Evolutionary conservation across 2,797 vertebrate species (phyloP).

Genomic region (Odontamblyopus lacepedii): DNA sequence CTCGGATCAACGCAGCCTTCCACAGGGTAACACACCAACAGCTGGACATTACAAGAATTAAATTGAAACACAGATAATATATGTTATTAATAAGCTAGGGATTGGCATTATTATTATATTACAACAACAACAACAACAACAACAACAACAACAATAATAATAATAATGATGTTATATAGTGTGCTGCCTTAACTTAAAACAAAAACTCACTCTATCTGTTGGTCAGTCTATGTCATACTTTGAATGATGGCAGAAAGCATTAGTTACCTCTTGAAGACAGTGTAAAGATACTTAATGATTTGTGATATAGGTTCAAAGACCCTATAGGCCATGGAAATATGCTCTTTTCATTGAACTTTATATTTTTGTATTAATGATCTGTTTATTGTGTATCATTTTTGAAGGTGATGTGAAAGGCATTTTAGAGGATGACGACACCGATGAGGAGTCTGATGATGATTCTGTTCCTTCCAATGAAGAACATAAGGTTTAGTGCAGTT

Average conservation of each 20-base stretch:
- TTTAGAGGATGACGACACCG: constrained; percentile 77
- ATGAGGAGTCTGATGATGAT: constrained; percentile 84
- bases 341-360: background rate
- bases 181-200: too few relatives aligned
- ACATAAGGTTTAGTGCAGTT: constrained; percentile 83
- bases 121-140: too few relatives aligned
- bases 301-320: too few relatives aligned
- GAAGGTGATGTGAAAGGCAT: constrained; percentile 78
- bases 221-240: background rate
- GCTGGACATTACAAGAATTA: background rate
- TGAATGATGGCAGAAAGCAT: background rate
- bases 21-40: constrained; percentile 60
- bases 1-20: constrained; percentile 83
- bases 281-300: background rate
- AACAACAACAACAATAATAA: too few relatives aligned
- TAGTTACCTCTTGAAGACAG: background rate
- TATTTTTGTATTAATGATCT: background rate
- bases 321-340: too few relatives aligned
- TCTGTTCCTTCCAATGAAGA: constrained; percentile 86
- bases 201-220: too few relatives aligned
- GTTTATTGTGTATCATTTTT: constrained; percentile 24
- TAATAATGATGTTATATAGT: too few relatives aligned
- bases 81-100: background rate
- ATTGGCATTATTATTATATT: background rate
- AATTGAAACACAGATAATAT: background rate